Percentiles rank a stretch among this genome's conserved stretches.
Evolutionary conservation across 2,113 vertebrate genomes (phyloP).

Genomic region (Mixornis gularis): DNA sequence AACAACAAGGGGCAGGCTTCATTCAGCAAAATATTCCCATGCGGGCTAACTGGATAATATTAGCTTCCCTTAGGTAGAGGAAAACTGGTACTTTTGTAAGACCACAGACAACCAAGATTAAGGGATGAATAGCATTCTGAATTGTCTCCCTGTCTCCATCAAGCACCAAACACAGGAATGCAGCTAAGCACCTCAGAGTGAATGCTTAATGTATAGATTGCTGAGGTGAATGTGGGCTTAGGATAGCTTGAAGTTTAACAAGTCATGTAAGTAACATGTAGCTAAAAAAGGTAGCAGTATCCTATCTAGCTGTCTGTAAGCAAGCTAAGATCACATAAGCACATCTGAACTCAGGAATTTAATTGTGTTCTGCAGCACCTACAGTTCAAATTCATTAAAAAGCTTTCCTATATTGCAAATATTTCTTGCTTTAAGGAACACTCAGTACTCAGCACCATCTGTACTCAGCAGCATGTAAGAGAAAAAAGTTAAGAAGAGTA

Average conservation of each 20-base stretch:
- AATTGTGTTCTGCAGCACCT: background rate
- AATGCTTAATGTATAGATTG: background rate
- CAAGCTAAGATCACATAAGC: background rate
- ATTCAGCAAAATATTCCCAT: background rate
- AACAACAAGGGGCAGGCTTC: background rate
- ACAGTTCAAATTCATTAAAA: background rate
- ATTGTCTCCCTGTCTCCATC: background rate
- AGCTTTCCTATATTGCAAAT: background rate
- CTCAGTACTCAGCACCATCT: background rate
- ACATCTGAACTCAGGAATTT: background rate
- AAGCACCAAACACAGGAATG: background rate
- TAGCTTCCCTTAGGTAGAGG: background rate
- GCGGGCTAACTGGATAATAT: background rate
- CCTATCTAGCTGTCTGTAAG: background rate
- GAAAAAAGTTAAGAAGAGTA: background rate
- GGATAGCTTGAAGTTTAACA: background rate
- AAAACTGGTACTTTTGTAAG: background rate
- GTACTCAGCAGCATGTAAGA: background rate
- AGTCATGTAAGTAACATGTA: background rate
- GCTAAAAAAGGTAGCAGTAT: background rate
- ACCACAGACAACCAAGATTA: background rate
- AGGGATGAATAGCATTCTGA: background rate
- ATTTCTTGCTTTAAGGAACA: background rate
- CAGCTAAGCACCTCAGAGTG: background rate
- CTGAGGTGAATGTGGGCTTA: background rate